Conservation (phyloP, 2,888 invertebrate species). For the Tipula confusa region DNA sequence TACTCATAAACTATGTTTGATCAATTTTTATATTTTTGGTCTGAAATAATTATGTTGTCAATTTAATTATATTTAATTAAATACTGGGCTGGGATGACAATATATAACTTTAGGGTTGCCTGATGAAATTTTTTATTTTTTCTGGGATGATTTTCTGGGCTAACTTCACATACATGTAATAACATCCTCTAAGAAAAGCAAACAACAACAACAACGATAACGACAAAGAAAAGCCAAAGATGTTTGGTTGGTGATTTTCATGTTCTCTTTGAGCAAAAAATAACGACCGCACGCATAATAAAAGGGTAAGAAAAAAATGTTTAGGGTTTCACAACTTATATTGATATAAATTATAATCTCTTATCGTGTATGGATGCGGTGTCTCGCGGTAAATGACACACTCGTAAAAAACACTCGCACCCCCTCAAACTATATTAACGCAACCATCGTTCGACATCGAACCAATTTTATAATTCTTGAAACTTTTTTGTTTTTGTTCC, state of each 20-base stretch:
- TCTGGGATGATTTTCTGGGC: too few species aligned
- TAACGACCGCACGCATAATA: not conserved
- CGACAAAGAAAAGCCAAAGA: not conserved
- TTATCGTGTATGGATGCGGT: too few species aligned
- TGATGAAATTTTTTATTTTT: too few species aligned
- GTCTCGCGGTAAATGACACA: not conserved
- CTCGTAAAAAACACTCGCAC: not conserved
- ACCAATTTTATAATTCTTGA: not conserved
- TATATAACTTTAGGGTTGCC: too few species aligned
- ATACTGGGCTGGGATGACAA: too few species aligned
- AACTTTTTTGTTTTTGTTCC: not conserved
- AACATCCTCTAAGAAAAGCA: not conserved
- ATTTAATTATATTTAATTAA: too few species aligned
- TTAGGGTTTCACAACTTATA: not conserved
- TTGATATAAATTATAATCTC: not conserved
- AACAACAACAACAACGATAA: not conserved
- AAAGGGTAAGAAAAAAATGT: conserved; percentile 25
- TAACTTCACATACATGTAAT: too few species aligned
- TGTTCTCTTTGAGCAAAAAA: not conserved
- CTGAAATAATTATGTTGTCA: too few species aligned
- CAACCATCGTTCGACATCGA: not conserved
- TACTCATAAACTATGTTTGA: too few species aligned
- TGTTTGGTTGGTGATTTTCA: not conserved
- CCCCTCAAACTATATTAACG: not conserved
- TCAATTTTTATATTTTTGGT: too few species aligned